These are phyloP conservation scores for Dromius quadrimaculatus DNA, from an alignment of 2,888 invertebrate genomes.

Conservation along the genomic window DNA sequence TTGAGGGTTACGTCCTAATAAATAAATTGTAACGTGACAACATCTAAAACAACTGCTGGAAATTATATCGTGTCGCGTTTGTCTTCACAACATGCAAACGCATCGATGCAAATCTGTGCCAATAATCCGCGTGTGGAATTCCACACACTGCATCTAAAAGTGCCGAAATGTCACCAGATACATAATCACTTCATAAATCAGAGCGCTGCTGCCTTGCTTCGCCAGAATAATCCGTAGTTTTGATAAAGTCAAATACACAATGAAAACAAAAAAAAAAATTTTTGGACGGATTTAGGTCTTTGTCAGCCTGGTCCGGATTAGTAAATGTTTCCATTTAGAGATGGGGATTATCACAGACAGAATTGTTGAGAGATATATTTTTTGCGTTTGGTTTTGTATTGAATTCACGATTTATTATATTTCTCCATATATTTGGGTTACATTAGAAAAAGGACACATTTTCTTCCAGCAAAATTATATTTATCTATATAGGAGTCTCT, in stretches of 20 bases:
- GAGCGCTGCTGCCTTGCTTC: not conserved
- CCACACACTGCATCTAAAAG: not conserved
- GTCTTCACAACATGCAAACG: not conserved
- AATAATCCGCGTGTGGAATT: constrained; percentile 14
- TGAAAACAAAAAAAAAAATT: constrained; percentile 16
- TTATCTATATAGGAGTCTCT: too few relatives aligned
- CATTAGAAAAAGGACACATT: too few relatives aligned
- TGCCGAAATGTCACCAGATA: constrained; percentile 4
- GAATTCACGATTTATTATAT: too few relatives aligned
- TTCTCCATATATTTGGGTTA: too few relatives aligned
- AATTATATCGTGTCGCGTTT: not conserved
- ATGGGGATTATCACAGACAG: not conserved
- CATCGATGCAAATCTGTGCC: not conserved
- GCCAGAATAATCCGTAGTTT: constrained; percentile 20
- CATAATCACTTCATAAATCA: constrained; percentile 40
- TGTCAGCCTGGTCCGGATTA: constrained; percentile 4
- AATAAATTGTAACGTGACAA: too few relatives aligned
- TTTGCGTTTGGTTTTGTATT: too few relatives aligned
- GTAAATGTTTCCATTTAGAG: constrained; percentile 16
- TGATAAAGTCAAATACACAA: constrained; percentile 43
- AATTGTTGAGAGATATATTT: too few relatives aligned
- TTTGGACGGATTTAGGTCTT: not conserved
- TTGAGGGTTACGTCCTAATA: too few relatives aligned
- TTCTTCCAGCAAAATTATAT: too few relatives aligned
- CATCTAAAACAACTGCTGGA: too few relatives aligned